Base-by-base conservation (phyloP, 2,113 vertebrate species). In the Polypterus bichir region DNA sequence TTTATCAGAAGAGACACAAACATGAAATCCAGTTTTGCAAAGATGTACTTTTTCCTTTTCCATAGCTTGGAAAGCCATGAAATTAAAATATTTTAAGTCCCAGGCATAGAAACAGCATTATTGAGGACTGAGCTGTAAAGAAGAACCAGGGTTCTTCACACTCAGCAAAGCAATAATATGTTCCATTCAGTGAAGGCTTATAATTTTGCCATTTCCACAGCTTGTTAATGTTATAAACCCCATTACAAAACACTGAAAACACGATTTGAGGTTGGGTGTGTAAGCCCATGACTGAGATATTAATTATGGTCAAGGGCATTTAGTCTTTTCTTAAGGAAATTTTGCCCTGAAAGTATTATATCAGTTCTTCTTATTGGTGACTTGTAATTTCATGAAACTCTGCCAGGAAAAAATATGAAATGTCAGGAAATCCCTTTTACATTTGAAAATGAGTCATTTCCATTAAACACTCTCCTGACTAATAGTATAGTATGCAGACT, bases 221-320 rank as follows among this genome's bases (percentile, higher is more conserved):
- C 73, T 75, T 69, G 74, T 82, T 81, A 81, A 80, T 74, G 70
- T 72, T 64, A 79, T 72, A 77, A 80, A 76, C 56, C 70, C 72
- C 71, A 65, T 61, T 69, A 66, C 75, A 77, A 71, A 70, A 72
- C 72, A 72, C 58, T 65, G 5, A 47, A 57, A 4, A 71, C 71
- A 62, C 59, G 66, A 51, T 44, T 58, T 44, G 55, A 45, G 48
- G 54, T 54, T 53, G 52, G 62, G 60, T 59, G 57, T 11, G n/a
- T 61, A 53, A 61, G 47, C 61, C 49, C 55, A 53, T 6, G 4
- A 44, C n/a, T 49, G 5, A 44, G 46, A 47, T 46, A 2, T 10
- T 45, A 10, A 44, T 46, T 54, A 49, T 49, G 27, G 27, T 27
- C 27, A 27, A 27, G 27, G 27, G 27, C 27, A 27, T 27, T 27